Evolutionary conservation across 1,140 invertebrate species (phyloP), one percentile per base, ranked within the genome.

Genomic region (Caerostris darwini): DNA sequence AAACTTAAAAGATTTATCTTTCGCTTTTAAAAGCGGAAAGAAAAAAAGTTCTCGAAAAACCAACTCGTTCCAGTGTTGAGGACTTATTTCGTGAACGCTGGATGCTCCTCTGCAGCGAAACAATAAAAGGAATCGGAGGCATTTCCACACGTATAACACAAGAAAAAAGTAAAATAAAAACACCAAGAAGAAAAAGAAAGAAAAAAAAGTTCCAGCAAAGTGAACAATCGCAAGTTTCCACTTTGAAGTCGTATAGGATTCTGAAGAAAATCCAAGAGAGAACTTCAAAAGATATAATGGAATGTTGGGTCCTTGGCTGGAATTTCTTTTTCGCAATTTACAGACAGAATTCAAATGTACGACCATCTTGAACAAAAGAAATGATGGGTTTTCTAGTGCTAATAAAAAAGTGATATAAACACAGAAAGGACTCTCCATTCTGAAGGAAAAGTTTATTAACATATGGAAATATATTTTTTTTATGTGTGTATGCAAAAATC

Each of bases 81-180:
- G 88, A 90, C 61, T 88, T 88, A 88, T 50, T 67, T 88, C 59
- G 61, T 88, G 86, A 34, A 12, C 61, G 53, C 7, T 64, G 58
- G 58, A 34, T 90, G 53, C 59, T 90, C 58, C 64, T 58, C 5
- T 56, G 19, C 64, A 54, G 57, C 50, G 59, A 90, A 90, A 90
- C 88, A 90, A 90, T 71, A 90, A 90, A 90, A 90, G 67, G 88
- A 71, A 69, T 56, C 50, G 67, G 67, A 71, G 54, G 64, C 67
- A 90, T 90, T 90, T 90, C 88, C 61, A 59, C 88, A 90, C 88
- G 88, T 90, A 54, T 90, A 34, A 90, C 17, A 90, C 5, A 56
- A 58, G 53, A 90, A 57, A 54, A 88, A 64, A 86, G 17, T 34
- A 67, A 61, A 14, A n/a, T n/a, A 90, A 71, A 56, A 89, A 90